phyloP scores from a whole-genome alignment of 2,113 vertebrate genomes.

The Grammomys dolichurus region DNA sequence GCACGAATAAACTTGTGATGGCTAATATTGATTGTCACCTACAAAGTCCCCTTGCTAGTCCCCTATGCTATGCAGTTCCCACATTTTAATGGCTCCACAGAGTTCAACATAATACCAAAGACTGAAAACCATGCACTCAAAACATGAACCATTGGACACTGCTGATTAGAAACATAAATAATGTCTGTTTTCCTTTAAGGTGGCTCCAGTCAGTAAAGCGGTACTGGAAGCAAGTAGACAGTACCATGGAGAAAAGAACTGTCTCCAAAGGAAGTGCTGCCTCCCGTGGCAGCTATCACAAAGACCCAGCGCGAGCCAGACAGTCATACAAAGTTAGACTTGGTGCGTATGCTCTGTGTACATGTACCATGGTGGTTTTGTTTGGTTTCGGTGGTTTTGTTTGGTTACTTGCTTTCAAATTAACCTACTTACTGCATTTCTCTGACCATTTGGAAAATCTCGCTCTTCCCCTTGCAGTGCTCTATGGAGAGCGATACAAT shows the following conservation, averaged over 20 bases:
- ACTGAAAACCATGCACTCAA: neutral
- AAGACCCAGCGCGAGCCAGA: conserved; percentile 31
- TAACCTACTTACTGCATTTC: neutral
- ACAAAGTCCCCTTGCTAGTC: neutral
- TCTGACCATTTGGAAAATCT: neutral
- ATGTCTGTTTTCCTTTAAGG: conserved; percentile 37
- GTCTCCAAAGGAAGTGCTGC: neutral
- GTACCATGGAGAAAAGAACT: neutral
- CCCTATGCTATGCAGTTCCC: neutral
- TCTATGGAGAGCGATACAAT: conserved; percentile 86
- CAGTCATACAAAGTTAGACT: conserved; percentile 86
- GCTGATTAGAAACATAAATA: neutral
- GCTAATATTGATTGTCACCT: neutral
- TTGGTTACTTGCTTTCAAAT: neutral
- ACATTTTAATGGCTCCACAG: no score
- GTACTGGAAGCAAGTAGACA: conserved; percentile 84
- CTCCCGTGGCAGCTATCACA: neutral
- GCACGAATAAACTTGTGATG: neutral
- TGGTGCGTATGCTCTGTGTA: conserved; percentile 80
- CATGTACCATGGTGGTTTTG: neutral
- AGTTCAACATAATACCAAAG: neutral
- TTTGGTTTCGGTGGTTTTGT: neutral
- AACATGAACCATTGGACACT: neutral
- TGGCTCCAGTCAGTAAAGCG: conserved; percentile 78
- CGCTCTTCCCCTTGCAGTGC: conserved; percentile 78